These are phyloP conservation scores for Semaprochilodus insignis DNA, from an alignment of 2,797 vertebrate species.

Conservation along the genomic window DNA sequence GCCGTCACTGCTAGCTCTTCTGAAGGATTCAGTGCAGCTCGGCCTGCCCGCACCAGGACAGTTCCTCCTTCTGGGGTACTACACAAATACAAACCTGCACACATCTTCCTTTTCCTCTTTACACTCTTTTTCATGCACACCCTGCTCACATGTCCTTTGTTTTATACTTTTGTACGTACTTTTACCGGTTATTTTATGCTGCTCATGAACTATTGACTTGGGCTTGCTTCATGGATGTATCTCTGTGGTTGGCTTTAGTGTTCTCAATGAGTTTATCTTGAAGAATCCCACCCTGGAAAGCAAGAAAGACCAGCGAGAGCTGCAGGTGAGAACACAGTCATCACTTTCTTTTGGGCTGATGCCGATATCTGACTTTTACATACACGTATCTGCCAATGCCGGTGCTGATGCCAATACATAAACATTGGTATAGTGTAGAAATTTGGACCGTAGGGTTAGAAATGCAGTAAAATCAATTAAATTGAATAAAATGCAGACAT, in stretches of 20 bases:
- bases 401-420: too few species aligned
- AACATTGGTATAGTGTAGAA: too few species aligned
- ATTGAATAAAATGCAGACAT: too few species aligned
- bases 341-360: too few species aligned
- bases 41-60: slow-evolving; percentile 95
- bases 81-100: slow-evolving; percentile 32
- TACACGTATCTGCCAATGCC: too few species aligned
- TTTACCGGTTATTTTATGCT: too few species aligned
- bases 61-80: slow-evolving; percentile 95
- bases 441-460: too few species aligned
- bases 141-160: neutral
- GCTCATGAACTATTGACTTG: neutral
- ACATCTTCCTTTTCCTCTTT: neutral
- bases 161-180: too few species aligned
- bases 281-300: slow-evolving; percentile 97
- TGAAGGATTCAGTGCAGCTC: slow-evolving; percentile 95
- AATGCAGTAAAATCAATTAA: too few species aligned
- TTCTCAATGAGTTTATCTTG: slow-evolving; percentile 98
- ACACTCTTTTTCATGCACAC: neutral
- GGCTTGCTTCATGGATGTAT: neutral
- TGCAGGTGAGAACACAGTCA: slow-evolving; percentile 83
- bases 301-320: slow-evolving; percentile 98
- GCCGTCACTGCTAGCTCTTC: slow-evolving; percentile 89
- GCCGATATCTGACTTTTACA: too few species aligned
- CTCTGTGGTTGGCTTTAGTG: slow-evolving; percentile 71